A percentile compares a stretch with the other conserved stretches of the same genome.
phyloP scores from a whole-genome alignment of 2,888 invertebrate genomes.

The Dysmachus trigonus region DNA sequence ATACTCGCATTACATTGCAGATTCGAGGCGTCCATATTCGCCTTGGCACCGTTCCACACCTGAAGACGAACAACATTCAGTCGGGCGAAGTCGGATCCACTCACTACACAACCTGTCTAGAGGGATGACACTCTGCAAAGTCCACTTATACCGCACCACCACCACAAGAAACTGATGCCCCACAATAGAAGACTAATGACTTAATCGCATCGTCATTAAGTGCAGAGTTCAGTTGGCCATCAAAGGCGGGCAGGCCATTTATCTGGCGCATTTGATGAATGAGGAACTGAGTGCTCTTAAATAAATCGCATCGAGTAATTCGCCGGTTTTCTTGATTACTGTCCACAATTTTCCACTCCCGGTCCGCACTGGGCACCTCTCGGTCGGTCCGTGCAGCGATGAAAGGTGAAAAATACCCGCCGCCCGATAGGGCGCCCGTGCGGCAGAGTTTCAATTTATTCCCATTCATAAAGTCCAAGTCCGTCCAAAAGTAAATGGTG shows the following conservation, averaged over 20 bases:
- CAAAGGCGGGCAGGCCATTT: conserved; percentile 43
- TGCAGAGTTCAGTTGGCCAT: conserved; percentile 41
- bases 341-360: conserved; percentile 42
- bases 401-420: conserved; percentile 30
- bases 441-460: conserved; percentile 35
- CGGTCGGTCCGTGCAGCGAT: not conserved
- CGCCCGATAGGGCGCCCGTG: not conserved
- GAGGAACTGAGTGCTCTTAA: conserved; percentile 47
- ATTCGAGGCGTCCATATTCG: not conserved
- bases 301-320: conserved; percentile 46
- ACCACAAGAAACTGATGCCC: conserved; percentile 34
- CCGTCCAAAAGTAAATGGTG: conserved; percentile 1
- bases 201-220: conserved; percentile 49
- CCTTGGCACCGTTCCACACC: conserved; percentile 44
- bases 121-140: conserved; percentile 22
- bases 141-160: conserved; percentile 7
- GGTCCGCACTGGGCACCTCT: not conserved
- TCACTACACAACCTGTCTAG: conserved; percentile 7
- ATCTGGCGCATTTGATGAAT: conserved; percentile 47
- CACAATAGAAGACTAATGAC: conserved; percentile 50
- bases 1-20: not conserved
- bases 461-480: conserved; percentile 31
- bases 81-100: conserved; percentile 14
- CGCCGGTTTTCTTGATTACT: conserved; percentile 41
- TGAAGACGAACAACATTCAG: conserved; percentile 37